Evolutionary conservation across 2,888 invertebrate genomes (phyloP).

Genomic region (Isoperla grammatica): DNA sequence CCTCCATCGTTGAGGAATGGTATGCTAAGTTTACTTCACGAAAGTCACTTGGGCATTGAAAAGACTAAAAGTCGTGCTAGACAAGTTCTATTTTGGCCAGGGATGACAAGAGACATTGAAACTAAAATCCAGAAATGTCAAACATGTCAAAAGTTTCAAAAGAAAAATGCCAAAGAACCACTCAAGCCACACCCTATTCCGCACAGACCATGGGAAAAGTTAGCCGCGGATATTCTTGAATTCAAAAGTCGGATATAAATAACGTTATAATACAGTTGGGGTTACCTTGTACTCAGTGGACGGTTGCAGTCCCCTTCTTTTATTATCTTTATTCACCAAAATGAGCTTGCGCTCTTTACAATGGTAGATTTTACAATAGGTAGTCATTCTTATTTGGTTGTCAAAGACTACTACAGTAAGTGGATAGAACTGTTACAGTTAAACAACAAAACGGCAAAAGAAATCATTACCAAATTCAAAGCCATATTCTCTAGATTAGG

Average conservation of each 20-base stretch:
- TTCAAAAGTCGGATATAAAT: no score
- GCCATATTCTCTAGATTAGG: no score
- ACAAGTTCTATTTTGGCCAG: conserved; percentile 14
- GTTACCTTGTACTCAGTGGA: no score
- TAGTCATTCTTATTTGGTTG: background rate
- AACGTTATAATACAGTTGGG: no score
- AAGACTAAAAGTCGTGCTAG: conserved; percentile 13
- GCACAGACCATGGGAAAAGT: background rate
- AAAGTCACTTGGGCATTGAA: conserved; percentile 18
- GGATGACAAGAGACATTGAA: conserved; percentile 7
- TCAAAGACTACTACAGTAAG: conserved; percentile 1
- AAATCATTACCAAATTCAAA: no score
- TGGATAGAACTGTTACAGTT: background rate
- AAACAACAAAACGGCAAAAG: background rate
- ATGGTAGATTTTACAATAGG: no score
- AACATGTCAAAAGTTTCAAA: conserved; percentile 1
- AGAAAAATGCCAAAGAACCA: background rate
- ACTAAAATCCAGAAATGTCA: background rate
- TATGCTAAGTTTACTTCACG: conserved; percentile 13
- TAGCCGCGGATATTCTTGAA: conserved; percentile 6
- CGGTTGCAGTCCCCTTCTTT: no score
- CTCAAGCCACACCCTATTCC: background rate
- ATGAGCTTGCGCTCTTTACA: no score
- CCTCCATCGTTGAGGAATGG: background rate
- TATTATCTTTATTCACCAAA: no score